Evolutionary conservation across 2,797 vertebrate species (phyloP), one percentile per base, ranked within the genome.

Genomic region (Apodemus agrarius): DNA sequence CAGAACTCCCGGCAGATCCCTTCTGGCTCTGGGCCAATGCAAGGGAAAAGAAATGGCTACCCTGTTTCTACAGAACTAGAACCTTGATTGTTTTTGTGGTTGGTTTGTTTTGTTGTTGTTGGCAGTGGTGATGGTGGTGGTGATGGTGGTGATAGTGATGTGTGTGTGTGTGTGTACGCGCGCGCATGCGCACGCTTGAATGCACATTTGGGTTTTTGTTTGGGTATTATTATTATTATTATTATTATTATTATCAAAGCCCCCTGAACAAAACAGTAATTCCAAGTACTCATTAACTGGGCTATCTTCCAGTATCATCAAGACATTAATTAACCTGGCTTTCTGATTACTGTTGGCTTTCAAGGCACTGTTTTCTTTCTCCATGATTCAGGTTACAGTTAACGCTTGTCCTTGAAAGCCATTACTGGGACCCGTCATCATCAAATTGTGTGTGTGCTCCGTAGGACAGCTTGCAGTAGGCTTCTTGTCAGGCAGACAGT

Each of bases 401-500:
- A 57, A 43, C 11, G 21, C 57, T 89, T 96, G 59, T 5, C 49
- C 87, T 94, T 90, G 16, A 75, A 78, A 69, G 49, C 79, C 59
- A 54, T 95, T 63, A 26, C 86, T 74, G 93, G 65, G 69, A 76
- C 83, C 92, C 40, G 4, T 95, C 89, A 86, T 67, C 22, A 37
- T 49, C 93, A 82, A 92, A 78, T 75, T 40, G 1, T 40, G 13
- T 80, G 82, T 86, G 26, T 72, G 40, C 31, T 49, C 46, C 65
- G 34, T 95, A 91, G 78, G 92, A 67, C 89, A 84, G 63, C 54
- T 88, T 87, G 2, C 65, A 54, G 84, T 85, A 59, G 96, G 89
- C 90, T 95, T 96, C 89, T 97, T 93, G 91, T 95, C 88, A 88
- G 0, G 93, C 63, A 59, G 74, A 76, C 59, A 43, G 76, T 97